Conservation (phyloP, 1,140 invertebrate species). For the Megalonaias nervosa region DNA sequence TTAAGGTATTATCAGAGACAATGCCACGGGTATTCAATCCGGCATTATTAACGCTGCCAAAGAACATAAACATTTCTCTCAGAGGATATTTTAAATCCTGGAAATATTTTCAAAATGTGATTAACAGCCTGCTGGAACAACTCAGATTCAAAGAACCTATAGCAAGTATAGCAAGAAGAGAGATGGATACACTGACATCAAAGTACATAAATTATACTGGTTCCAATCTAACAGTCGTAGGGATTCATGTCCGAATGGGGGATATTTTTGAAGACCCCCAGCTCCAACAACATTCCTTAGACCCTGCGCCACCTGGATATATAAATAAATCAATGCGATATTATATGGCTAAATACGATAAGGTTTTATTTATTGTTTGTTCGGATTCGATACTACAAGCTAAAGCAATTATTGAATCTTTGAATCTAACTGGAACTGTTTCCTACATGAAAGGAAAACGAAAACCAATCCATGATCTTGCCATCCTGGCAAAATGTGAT, state of each 20-base stretch:
- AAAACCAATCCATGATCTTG: slow-evolving; percentile 50
- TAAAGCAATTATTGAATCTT: slow-evolving; percentile 1
- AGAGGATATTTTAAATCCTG: slow-evolving; percentile 50
- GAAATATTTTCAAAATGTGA: slow-evolving; percentile 50
- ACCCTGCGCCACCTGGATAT: slow-evolving; percentile 33
- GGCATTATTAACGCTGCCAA: slow-evolving; percentile 29
- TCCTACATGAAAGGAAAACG: slow-evolving; percentile 9
- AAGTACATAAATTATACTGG: slow-evolving; percentile 3
- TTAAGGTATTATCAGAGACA: slow-evolving; percentile 17
- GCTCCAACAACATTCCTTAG: slow-evolving; percentile 23
- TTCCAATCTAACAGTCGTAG: slow-evolving; percentile 37
- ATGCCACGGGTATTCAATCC: slow-evolving; percentile 39
- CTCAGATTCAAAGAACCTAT: slow-evolving; percentile 44
- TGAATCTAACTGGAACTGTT: slow-evolving; percentile 14
- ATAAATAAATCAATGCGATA: slow-evolving; percentile 34
- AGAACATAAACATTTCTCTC: slow-evolving; percentile 27
- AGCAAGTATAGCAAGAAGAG: slow-evolving; percentile 9
- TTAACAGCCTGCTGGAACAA: slow-evolving; percentile 33
- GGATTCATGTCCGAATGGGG: slow-evolving; percentile 53
- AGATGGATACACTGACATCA: slow-evolving; percentile 15
- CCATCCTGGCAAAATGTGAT: slow-evolving; percentile 46
- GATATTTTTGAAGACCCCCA: slow-evolving; percentile 39
- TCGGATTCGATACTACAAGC: slow-evolving; percentile 39
- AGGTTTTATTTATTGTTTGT: slow-evolving; percentile 38
- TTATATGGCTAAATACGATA: slow-evolving; percentile 26